Conservation (phyloP, 2,113 vertebrate genomes). For the Oreocharis arfaki region DNA sequence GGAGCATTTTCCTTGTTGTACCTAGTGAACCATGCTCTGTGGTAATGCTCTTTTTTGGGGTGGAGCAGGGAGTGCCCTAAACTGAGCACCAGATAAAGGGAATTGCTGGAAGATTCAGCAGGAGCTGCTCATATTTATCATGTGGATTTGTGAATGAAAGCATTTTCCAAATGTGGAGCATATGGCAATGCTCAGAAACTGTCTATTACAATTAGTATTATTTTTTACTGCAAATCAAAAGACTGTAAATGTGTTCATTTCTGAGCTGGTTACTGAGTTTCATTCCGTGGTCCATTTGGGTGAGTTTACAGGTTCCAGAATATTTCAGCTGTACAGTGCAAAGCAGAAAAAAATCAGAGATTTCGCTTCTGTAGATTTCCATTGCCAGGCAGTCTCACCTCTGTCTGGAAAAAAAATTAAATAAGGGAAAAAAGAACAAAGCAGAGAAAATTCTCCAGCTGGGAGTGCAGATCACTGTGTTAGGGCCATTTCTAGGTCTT, state of each 20-base stretch:
- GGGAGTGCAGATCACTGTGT: neutral
- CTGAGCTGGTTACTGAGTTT: neutral
- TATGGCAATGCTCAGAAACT: neutral
- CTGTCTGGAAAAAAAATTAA: neutral
- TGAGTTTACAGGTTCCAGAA: neutral
- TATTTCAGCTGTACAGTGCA: neutral
- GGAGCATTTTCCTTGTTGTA: neutral
- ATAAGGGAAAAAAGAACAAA: neutral
- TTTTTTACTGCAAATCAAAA: neutral
- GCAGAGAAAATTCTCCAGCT: neutral
- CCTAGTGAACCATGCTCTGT: neutral
- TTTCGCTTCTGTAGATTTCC: neutral
- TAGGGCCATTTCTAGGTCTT: neutral
- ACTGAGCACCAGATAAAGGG: neutral
- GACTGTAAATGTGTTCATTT: neutral
- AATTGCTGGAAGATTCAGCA: neutral
- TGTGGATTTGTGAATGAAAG: neutral
- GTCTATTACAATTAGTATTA: neutral
- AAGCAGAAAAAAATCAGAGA: neutral
- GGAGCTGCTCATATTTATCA: neutral
- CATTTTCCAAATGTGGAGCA: neutral
- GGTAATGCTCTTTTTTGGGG: neutral
- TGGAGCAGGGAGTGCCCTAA: neutral
- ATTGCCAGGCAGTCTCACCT: neutral
- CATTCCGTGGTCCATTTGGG: neutral